These are phyloP conservation scores for Alethe castanea DNA, from an alignment of 2,113 vertebrate genomes.

Conservation along the genomic window DNA sequence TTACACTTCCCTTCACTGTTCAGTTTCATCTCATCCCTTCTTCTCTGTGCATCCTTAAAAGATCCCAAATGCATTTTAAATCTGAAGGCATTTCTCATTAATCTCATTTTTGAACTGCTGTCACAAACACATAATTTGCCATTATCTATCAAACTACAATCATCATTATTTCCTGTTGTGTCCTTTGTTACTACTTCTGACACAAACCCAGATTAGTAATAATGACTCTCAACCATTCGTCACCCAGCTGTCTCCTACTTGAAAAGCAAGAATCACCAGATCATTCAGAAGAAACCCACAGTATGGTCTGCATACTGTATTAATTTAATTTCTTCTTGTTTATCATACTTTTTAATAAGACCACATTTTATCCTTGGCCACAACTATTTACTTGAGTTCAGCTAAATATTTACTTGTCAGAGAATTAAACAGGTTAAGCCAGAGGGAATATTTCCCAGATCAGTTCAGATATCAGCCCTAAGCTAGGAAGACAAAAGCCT, in stretches of 20 bases:
- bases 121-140: neutral
- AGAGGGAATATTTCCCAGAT: neutral
- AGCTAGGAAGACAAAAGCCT: constrained; percentile 10
- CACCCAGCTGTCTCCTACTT: neutral
- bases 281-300: neutral
- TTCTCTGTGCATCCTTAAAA: neutral
- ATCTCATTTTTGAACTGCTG: neutral
- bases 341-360: neutral
- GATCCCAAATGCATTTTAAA: neutral
- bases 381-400: neutral
- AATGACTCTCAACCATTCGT: neutral
- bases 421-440: neutral
- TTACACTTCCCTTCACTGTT: neutral
- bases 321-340: neutral
- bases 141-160: neutral
- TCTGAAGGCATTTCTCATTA: neutral
- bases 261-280: neutral
- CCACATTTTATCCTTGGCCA: neutral
- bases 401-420: neutral
- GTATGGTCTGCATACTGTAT: neutral
- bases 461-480: neutral
- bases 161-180: neutral
- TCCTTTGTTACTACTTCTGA: neutral
- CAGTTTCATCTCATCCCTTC: neutral
- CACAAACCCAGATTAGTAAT: neutral